Base-by-base conservation (phyloP, 2,888 invertebrate species). In the Campaea margaritaria region DNA sequence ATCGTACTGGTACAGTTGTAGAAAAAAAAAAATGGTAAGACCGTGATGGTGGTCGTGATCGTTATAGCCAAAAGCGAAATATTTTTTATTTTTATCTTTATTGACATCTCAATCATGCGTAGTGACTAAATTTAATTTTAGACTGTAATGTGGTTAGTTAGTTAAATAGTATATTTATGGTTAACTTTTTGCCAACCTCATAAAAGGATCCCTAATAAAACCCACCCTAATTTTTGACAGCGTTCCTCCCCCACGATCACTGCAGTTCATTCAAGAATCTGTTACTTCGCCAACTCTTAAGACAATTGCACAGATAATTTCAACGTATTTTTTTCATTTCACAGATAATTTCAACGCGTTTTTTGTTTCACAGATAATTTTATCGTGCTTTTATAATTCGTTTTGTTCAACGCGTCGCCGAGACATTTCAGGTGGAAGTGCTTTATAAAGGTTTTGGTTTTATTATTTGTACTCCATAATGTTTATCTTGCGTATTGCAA, bases 221-320 rank as follows among this genome's bases (percentile, higher is more conserved):
- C 16, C 31, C 55, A 28, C 55, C 55, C 58, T 34, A 34, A 34
- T 28, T 49, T 51, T 50, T 58, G 46, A 50, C 48, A 52, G 44
- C 16, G n/a, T 34, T 27, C 42, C 45, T 55, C 64, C 62, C 63
- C 62, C 60, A 46, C 41, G 13, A 39, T 45, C 45, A 50, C 27
- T 64, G 59, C 68, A 66, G 43, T 38, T 43, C 57, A 52, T 58
- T 56, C 49, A 49, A 56, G 41, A 69, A 69, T 69, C 67, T 67
- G 66, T 58, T 58, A 63, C 61, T 44, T 55, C 60, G 57, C 49
- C 64, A 58, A 42, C 47, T 58, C 31, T 53, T 60, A 55, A 68
- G 68, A 69, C 68, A 70, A 70, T 59, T 64, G 69, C 63, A 64
- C 57, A 67, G 68, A 69, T 70, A 70, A 70, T 69, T 67, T 67